Conservation (phyloP, 1,140 invertebrate genomes). For the Papilio machaon region DNA sequence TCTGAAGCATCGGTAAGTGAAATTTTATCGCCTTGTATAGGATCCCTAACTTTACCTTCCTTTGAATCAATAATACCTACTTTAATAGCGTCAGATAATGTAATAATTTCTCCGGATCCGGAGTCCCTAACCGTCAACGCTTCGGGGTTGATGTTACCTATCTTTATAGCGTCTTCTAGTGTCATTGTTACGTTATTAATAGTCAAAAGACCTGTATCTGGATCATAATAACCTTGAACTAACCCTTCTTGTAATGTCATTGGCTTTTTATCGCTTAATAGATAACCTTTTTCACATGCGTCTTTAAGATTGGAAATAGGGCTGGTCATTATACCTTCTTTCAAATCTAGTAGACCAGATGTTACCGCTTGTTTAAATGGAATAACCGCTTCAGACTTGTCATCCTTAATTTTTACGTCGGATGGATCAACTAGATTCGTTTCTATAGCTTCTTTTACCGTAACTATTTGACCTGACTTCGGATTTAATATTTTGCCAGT, state of each 20-base stretch:
- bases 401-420: constrained; percentile 88
- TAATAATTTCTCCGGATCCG: constrained; percentile 88
- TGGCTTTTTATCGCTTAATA: constrained; percentile 89
- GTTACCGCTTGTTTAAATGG: constrained; percentile 87
- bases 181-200: constrained; percentile 88
- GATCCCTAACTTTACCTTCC: constrained; percentile 90
- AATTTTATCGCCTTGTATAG: constrained; percentile 87
- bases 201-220: constrained; percentile 88
- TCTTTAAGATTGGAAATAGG: constrained; percentile 89
- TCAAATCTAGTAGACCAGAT: constrained; percentile 86
- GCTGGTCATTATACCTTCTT: constrained; percentile 86
- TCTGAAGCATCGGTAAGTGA: constrained; percentile 91
- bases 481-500: constrained; percentile 92
- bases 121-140: constrained; percentile 92
- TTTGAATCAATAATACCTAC: constrained; percentile 91
- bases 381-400: constrained; percentile 86
- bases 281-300: constrained; percentile 89
- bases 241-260: constrained; percentile 93
- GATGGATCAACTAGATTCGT: constrained; percentile 88
- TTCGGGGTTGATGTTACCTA: constrained; percentile 89
- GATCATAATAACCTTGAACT: constrained; percentile 91
- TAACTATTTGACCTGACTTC: constrained; percentile 87
- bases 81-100: constrained; percentile 91
- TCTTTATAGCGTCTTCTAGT: constrained; percentile 90
- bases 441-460: constrained; percentile 87